Evolutionary conservation across 2,113 vertebrate genomes (phyloP), one percentile per base, ranked within the genome.

Genomic region (Clinocottus analis): DNA sequence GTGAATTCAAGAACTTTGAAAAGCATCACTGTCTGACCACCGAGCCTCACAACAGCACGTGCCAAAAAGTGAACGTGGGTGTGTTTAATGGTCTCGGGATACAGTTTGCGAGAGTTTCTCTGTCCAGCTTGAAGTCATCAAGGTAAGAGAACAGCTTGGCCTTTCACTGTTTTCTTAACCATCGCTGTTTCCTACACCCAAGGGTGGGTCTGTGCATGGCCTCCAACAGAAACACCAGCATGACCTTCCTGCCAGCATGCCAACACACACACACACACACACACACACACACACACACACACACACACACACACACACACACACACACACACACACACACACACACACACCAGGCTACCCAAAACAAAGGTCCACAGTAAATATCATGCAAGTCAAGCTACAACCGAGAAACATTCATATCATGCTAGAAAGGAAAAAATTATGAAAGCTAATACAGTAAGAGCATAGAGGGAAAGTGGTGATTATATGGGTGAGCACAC

Each of bases 111-210:
- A 71, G 43, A 62, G 10, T 9, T 13, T 63, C 7, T 70, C 12
- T 31, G 17, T 80, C 74, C 73, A 81, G 79, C 64, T 85, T 89
- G 62, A 86, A 89, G 72, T 73, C 55, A 86, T 90, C 59, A 81
- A 33, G 51, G 43, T 31, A 23, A n/a, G 60, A 82, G 59, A 87
- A 84, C 74, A 84, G 70, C 58, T 31, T 61, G 64, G 56, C 25
- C 75, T 71, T 62, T 83, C 61, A 31, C 41, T 19, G 66, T 33
- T 80, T 89, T 89, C 77, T 51, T 68, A 87, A 85, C 82, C 73
- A 60, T 74, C 63, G 77, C 80, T 77, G 79, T 84, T 89, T 85
- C 85, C 83, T 87, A 83, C 71, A 88, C 63, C 45, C 88, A 84
- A 66, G 79, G 90, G 80, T 80, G 74, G 49, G 31, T 74, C 61